Evolutionary conservation across 2,113 vertebrate genomes (phyloP).

Genomic region (Chinchilla lanigera): DNA sequence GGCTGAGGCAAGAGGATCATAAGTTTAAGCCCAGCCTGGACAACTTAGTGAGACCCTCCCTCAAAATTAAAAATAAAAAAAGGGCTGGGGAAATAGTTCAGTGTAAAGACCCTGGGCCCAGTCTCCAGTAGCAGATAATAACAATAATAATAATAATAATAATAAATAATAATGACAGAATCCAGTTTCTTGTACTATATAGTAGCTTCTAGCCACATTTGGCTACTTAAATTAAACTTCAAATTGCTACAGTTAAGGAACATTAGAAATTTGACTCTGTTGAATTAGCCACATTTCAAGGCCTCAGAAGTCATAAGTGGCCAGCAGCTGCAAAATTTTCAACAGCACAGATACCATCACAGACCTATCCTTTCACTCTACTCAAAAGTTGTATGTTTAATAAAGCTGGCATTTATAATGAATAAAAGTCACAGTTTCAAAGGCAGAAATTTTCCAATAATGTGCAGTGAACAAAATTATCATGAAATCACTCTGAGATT

Average conservation of each 20-base stretch:
- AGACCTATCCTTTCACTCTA: background rate
- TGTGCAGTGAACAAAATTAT: background rate
- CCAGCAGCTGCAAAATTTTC: background rate
- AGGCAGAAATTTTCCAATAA: background rate
- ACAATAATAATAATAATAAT: background rate
- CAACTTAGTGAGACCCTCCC: background rate
- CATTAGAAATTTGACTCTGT: background rate
- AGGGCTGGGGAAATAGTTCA: background rate
- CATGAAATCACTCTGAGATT: slow-evolving; percentile 17
- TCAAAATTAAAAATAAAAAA: background rate
- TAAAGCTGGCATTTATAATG: background rate
- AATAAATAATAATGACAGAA: background rate
- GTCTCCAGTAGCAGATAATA: background rate
- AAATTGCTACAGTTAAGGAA: slow-evolving; percentile 19
- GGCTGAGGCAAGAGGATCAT: background rate
- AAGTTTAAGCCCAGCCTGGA: background rate
- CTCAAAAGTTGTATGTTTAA: background rate
- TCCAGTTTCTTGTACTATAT: background rate
- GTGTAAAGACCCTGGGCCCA: background rate
- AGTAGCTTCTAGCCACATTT: background rate
- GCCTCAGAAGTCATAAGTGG: background rate
- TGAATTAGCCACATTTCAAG: background rate
- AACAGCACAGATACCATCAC: background rate
- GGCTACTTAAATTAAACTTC: background rate
- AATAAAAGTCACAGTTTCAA: background rate